phyloP scores from a whole-genome alignment of 2,113 vertebrate genomes.

The mouse (Mus musculus) region GRCm39 chr9:51812501-51813000 shows the following conservation, averaged over 20 bases:
- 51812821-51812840: background rate
- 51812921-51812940: background rate
- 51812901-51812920: background rate
- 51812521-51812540: background rate
- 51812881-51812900: background rate
- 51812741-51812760: rapidly evolving
- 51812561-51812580: no score
- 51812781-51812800: background rate
- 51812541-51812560: no score
- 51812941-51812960: background rate
- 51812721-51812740: background rate
- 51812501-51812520: no score
- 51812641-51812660: no score
- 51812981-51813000: background rate
- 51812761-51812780: background rate
- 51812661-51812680: background rate
- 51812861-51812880: background rate
- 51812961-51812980: background rate
- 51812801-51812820: background rate
- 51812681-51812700: background rate
- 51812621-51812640: background rate
- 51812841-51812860: background rate
- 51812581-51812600: background rate
- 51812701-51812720: background rate
- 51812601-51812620: background rate